Percentiles rank a stretch among this genome's conserved stretches.
Conservation (phyloP, 92 coral and sea anemone genomes). For the Pocillopora grandis region DNA sequence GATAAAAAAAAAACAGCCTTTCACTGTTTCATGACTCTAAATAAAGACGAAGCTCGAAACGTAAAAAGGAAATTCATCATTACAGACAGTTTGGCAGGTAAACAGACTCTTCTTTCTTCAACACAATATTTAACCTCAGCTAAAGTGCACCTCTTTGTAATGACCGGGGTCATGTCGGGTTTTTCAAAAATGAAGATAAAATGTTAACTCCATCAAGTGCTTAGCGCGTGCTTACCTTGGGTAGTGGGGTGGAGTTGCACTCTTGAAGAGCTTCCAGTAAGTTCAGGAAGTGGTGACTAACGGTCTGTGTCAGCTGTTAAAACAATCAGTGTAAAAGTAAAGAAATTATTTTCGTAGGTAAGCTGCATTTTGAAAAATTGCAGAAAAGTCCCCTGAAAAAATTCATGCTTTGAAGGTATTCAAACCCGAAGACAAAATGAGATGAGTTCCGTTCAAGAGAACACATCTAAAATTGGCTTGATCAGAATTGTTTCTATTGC, state of each 20-base stretch:
- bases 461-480: too few species aligned
- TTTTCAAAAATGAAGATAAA: too few species aligned
- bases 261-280: constrained; percentile 91
- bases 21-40: not conserved
- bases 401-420: too few species aligned
- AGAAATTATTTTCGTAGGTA: too few species aligned
- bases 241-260: constrained; percentile 93
- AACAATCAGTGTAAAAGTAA: not conserved
- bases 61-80: too few species aligned
- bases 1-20: not conserved
- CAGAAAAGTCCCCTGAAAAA: too few species aligned
- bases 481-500: too few species aligned
- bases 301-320: constrained; percentile 68
- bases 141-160: not conserved
- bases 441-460: too few species aligned
- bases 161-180: too few species aligned
- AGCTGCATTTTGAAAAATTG: too few species aligned
- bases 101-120: not conserved
- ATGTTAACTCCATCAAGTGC: not conserved
- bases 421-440: too few species aligned
- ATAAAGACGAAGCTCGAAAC: not conserved
- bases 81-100: too few species aligned
- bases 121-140: not conserved
- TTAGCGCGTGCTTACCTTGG: constrained; percentile 67
- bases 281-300: constrained; percentile 89